Percentiles rank a stretch among this genome's conserved stretches.
Evolutionary conservation across 2,888 invertebrate genomes (phyloP).

Genomic region (Sacculina carcini): DNA sequence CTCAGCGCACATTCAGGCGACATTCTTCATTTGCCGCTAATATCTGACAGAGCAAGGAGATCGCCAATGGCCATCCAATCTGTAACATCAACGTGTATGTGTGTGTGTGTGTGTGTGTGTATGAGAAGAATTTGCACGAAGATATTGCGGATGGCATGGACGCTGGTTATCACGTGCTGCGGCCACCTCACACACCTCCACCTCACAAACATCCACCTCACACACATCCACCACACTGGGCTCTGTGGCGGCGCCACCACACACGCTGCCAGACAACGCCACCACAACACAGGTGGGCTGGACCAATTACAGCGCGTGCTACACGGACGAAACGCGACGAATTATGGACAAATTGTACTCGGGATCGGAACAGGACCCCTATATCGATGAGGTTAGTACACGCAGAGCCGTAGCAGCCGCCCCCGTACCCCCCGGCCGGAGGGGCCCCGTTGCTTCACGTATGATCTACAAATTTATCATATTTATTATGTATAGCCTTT

Average conservation of each 20-base stretch:
- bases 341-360: conserved; percentile 35
- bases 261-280: conserved; percentile 18
- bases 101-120: no score
- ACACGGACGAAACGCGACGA: conserved; percentile 36
- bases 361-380: conserved; percentile 18
- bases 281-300: conserved; percentile 29
- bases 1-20: no score
- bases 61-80: no score
- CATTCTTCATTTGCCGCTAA: no score
- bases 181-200: not conserved
- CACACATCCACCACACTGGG: not conserved
- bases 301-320: conserved; percentile 60
- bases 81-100: no score
- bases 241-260: conserved; percentile 13
- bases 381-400: not conserved
- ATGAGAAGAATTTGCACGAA: not conserved
- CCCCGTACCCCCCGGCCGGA: no score
- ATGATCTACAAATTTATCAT: no score
- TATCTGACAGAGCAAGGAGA: no score
- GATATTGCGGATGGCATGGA: not conserved
- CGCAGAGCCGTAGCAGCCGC: no score
- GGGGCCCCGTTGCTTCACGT: no score
- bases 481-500: no score
- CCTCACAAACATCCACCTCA: not conserved
- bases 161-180: not conserved